Evolutionary conservation across 2,797 vertebrate species (phyloP).

Genomic region (Synanceia verrucosa): DNA sequence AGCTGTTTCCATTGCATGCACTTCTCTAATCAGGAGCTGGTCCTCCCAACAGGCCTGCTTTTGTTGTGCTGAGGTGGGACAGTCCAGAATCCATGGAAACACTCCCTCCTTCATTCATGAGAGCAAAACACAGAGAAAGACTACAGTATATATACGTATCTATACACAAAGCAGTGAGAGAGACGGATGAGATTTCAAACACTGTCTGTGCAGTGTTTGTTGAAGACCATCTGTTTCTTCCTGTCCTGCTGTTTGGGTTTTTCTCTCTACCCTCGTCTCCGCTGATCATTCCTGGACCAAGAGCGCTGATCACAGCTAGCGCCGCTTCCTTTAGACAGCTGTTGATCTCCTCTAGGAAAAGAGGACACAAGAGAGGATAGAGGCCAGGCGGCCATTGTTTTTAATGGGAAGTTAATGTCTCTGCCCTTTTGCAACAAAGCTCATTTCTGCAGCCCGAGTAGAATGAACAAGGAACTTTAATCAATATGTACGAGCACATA

Average conservation of each 20-base stretch:
- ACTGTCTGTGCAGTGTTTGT: constrained; percentile 70
- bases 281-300: constrained; percentile 61
- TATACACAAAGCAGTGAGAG: constrained; percentile 33
- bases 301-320: constrained; percentile 54
- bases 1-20: constrained; percentile 77
- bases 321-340: constrained; percentile 64
- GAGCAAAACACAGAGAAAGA: constrained; percentile 36
- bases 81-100: constrained; percentile 40
- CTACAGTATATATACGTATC: constrained; percentile 33
- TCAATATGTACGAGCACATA: too few relatives aligned
- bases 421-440: background rate
- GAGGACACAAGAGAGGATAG: constrained; percentile 35
- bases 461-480: too few relatives aligned
- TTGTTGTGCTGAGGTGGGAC: constrained; percentile 61
- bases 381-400: background rate
- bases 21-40: constrained; percentile 70
- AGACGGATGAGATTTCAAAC: constrained; percentile 74
- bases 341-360: constrained; percentile 55
- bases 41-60: constrained; percentile 53
- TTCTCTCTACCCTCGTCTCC: constrained; percentile 50
- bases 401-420: constrained; percentile 3
- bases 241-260: constrained; percentile 69
- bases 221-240: constrained; percentile 79
- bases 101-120: constrained; percentile 14
- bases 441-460: background rate